Conservation (phyloP, 2,888 invertebrate genomes). For the Julus scanicus region DNA sequence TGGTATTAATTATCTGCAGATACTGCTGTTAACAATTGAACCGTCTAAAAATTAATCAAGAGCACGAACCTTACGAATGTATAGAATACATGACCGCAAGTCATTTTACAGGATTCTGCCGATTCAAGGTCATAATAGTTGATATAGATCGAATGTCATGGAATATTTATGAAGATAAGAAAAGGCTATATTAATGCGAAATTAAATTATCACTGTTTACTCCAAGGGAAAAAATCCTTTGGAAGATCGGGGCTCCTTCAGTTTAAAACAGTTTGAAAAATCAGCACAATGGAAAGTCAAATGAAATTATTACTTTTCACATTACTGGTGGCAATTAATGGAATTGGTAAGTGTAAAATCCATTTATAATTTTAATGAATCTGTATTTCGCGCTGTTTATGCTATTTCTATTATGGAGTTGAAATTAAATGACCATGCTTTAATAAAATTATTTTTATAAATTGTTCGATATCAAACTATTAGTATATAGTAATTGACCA, state of each 20-base stretch:
- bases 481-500: too few relatives aligned
- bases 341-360: neutral
- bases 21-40: neutral
- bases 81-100: neutral
- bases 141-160: neutral
- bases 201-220: neutral
- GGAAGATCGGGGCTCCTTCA: neutral
- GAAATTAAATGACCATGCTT: too few relatives aligned
- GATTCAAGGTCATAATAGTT: neutral
- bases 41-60: neutral
- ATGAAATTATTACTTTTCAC: neutral
- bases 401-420: too few relatives aligned
- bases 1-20: neutral
- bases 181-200: neutral
- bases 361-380: neutral
- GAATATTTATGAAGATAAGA: neutral
- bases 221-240: neutral
- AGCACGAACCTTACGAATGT: neutral
- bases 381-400: too few relatives aligned
- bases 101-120: neutral
- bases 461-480: too few relatives aligned
- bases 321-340: neutral
- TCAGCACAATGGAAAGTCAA: neutral
- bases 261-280: neutral
- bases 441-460: too few relatives aligned